Base-by-base conservation (phyloP, 2,888 invertebrate genomes). In the Platycheirus albimanus region DNA sequence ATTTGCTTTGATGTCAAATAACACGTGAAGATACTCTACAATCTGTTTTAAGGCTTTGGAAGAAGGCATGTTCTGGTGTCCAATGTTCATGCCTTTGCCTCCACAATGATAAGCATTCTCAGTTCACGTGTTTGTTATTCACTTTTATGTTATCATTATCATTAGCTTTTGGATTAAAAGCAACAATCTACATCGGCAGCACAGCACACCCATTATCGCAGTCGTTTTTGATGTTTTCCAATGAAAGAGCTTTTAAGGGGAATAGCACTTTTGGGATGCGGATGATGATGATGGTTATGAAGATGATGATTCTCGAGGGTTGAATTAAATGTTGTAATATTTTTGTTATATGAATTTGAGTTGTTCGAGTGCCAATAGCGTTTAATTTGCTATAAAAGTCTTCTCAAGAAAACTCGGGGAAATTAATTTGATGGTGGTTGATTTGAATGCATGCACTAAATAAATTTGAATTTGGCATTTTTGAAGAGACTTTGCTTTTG, bases 41-140 rank as follows among this genome's bases (percentile, higher is more conserved):
- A 41, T 56, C 24, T 13, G 28, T 43, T 28, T 24, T 6, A 56
- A 10, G n/a, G n/a, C n/a, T n/a, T n/a, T 10, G 1, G 36, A 56
- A 56, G 19, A 36, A 56, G 24, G 24, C 38, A 56, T 56, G 41
- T 24, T 56, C 24, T 38, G 2, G 13, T 8, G 56, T 41, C 24
- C 56, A 56, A 36, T 36, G 54, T 54, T 36, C 56, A 41, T 13
- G 13, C 19, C 7, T 24, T 11, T 41, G 33, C 17, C 11, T 36
- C n/a, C 1, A 6, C 5, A 47, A 4, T 56, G 38, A 24, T 20
- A 4, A 5, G 58, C 58, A 58, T 43, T 43, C 58, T 43, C 7
- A 28, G 28, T 58, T 43, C 58, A 58, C 58, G 58, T 58, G 58
- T 13, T 41, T 41, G 13, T 13, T 43, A 17, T 28, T 58, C 5